phyloP scores from a whole-genome alignment of 2,888 invertebrate genomes.

The Drosophila greeni region DNA sequence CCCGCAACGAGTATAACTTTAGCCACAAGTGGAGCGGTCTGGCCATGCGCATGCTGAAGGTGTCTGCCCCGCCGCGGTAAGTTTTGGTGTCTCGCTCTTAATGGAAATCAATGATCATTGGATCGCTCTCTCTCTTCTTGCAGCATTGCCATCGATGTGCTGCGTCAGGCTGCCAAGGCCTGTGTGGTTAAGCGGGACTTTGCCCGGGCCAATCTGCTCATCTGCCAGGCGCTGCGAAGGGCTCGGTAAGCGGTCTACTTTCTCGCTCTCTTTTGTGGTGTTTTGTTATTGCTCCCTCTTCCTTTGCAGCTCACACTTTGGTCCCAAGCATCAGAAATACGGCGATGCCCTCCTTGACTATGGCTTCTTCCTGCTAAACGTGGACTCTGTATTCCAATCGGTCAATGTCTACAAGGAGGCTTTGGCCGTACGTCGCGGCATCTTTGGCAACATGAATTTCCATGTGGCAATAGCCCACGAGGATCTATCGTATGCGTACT shows the following conservation, averaged over 20 bases:
- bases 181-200: slow-evolving; percentile 94
- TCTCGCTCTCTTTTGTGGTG: not conserved
- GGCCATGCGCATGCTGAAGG: slow-evolving; percentile 85
- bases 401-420: slow-evolving; percentile 91
- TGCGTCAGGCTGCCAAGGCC: slow-evolving; percentile 91
- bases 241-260: slow-evolving; percentile 66
- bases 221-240: slow-evolving; percentile 87
- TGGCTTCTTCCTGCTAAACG: slow-evolving; percentile 93
- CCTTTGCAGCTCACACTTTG: slow-evolving; percentile 80
- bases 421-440: slow-evolving; percentile 84
- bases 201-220: slow-evolving; percentile 88
- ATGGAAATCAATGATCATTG: not conserved
- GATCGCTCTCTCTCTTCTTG: not conserved
- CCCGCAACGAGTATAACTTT: slow-evolving; percentile 91
- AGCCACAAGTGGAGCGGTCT: slow-evolving; percentile 87
- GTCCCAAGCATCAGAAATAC: slow-evolving; percentile 87
- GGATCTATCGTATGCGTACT: slow-evolving; percentile 94
- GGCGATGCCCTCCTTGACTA: slow-evolving; percentile 92
- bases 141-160: slow-evolving; percentile 87
- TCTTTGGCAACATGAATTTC: slow-evolving; percentile 91
- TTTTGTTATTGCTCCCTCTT: too few species aligned
- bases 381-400: slow-evolving; percentile 90
- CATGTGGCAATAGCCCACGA: slow-evolving; percentile 94
- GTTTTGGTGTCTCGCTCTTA: slow-evolving; percentile 4
- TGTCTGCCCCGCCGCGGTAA: slow-evolving; percentile 83